phyloP scores from a whole-genome alignment of 2,888 invertebrate species.

The Patella depressa region DNA sequence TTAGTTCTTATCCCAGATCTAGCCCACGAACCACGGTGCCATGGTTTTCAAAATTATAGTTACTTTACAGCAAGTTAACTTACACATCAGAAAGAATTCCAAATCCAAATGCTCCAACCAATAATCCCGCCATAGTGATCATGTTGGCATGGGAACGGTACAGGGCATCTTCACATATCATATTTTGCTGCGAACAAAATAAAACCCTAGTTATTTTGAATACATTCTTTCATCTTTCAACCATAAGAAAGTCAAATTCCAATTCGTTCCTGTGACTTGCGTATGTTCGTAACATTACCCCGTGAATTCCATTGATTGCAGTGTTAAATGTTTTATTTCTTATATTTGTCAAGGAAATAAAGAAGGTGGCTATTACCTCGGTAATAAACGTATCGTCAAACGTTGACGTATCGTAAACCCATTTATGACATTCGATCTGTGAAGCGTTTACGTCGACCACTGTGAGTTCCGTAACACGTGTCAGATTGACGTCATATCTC shows the following conservation, averaged over 20 bases:
- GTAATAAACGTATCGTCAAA: constrained; percentile 16
- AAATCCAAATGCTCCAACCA: constrained; percentile 40
- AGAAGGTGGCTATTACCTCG: constrained; percentile 1
- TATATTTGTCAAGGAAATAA: no score
- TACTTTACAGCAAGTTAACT: constrained; percentile 9
- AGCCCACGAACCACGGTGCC: no score
- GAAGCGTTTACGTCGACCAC: constrained; percentile 1
- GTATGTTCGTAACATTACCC: no score
- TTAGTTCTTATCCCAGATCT: no score
- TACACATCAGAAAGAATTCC: constrained; percentile 45
- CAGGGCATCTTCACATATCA: constrained; percentile 33
- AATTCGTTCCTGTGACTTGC: background rate
- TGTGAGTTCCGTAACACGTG: background rate
- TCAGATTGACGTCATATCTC: background rate
- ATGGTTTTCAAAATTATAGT: no score
- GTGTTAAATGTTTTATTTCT: no score
- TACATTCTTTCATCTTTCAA: no score
- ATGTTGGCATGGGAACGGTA: constrained; percentile 40
- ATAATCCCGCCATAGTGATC: constrained; percentile 43
- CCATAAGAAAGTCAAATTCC: background rate
- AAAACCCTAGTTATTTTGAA: background rate
- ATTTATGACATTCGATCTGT: background rate
- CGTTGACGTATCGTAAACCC: constrained; percentile 17
- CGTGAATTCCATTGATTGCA: no score
- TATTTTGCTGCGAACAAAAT: constrained; percentile 31